These are phyloP conservation scores for Unio pictorum DNA, from an alignment of 2,888 invertebrate species.

Conservation along the genomic window DNA sequence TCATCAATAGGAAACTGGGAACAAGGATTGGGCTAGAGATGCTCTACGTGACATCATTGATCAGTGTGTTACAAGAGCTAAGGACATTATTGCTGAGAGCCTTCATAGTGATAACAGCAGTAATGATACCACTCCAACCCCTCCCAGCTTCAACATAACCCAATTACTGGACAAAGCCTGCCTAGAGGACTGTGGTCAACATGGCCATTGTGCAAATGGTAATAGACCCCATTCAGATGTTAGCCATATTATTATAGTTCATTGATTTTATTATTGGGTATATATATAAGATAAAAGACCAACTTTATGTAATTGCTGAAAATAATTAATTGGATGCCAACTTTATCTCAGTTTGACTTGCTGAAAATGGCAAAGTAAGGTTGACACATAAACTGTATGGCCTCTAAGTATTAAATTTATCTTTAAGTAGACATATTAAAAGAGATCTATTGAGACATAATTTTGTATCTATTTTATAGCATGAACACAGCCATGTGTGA, in stretches of 20 bases:
- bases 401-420: no score
- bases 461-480: no score
- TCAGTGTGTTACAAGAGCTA: constrained; percentile 42
- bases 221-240: not conserved
- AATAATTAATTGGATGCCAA: no score
- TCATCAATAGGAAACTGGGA: constrained; percentile 38
- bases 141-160: constrained; percentile 13
- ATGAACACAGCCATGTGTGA: no score
- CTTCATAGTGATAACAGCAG: constrained; percentile 22
- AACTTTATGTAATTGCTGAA: no score
- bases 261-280: no score
- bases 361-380: no score
- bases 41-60: constrained; percentile 47
- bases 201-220: constrained; percentile 50
- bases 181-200: constrained; percentile 39
- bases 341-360: no score
- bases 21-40: constrained; percentile 41
- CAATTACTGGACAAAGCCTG: constrained; percentile 30
- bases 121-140: constrained; percentile 7
- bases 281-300: no score
- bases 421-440: no score
- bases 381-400: no score
- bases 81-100: constrained; percentile 17
- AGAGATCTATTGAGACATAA: no score
- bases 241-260: not conserved